A percentile compares a stretch with the other conserved stretches of the same genome.
Conservation (phyloP, 2,888 invertebrate genomes). For the Aricia artaxerxes region DNA sequence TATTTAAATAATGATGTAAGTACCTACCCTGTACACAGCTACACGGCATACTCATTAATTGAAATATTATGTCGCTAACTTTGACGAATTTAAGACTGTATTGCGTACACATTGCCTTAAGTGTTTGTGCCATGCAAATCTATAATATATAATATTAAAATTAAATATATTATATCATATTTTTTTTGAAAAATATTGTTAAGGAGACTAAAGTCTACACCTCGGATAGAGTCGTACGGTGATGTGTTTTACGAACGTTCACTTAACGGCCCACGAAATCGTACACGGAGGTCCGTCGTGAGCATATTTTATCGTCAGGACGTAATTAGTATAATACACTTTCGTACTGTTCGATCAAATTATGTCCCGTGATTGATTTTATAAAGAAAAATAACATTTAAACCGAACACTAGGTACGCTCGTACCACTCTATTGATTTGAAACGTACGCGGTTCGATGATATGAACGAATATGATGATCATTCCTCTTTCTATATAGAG, state of each 20-base stretch:
- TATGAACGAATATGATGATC: not conserved
- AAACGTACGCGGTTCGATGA: slow-evolving; percentile 24
- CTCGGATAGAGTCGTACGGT: slow-evolving; percentile 2
- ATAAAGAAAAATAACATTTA: slow-evolving; percentile 35
- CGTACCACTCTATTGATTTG: slow-evolving; percentile 30
- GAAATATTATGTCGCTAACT: no score
- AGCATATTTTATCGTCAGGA: not conserved
- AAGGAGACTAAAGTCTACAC: not conserved
- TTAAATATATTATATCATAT: not conserved
- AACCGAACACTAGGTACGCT: slow-evolving; percentile 34
- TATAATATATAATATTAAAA: no score
- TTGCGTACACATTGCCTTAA: no score
- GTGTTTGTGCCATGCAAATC: no score
- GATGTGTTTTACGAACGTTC: slow-evolving; percentile 31
- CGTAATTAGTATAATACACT: slow-evolving; percentile 7
- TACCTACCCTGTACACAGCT: no score
- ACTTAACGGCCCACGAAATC: slow-evolving; percentile 19
- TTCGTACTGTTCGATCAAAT: not conserved
- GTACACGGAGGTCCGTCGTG: not conserved
- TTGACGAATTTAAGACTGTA: no score
- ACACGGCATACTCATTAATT: no score
- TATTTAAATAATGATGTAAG: no score
- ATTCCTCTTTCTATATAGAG: not conserved
- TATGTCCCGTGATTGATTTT: slow-evolving; percentile 12
- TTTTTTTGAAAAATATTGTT: not conserved